Conservation (phyloP, 2,113 vertebrate genomes). For the Emberiza fucata region DNA sequence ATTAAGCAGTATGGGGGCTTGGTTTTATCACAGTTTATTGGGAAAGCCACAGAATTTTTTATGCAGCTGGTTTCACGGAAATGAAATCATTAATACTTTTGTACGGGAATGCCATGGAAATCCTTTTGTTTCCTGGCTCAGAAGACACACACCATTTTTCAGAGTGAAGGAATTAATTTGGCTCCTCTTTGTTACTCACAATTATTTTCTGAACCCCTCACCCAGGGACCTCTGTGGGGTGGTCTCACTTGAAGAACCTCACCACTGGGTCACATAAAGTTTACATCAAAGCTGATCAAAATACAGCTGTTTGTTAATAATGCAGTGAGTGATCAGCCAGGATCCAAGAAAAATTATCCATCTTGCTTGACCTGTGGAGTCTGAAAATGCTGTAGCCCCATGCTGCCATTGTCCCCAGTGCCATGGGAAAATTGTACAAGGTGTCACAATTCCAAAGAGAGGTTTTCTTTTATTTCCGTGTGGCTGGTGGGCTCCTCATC, state of each 20-base stretch:
- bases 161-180: neutral
- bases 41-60: conserved; percentile 19
- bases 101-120: neutral
- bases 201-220: neutral
- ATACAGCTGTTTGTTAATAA: neutral
- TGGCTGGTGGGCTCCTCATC: neutral
- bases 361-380: neutral
- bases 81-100: conserved; percentile 7
- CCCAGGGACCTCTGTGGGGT: neutral
- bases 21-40: conserved; percentile 1
- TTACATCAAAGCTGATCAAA: neutral
- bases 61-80: neutral
- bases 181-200: neutral
- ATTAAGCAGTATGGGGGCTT: conserved; percentile 32
- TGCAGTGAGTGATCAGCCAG: neutral
- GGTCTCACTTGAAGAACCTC: neutral
- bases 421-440: neutral
- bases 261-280: neutral
- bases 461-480: neutral
- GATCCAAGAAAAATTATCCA: neutral
- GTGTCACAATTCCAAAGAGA: neutral
- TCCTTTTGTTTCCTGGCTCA: conserved; percentile 4
- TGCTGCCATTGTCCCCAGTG: neutral
- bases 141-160: neutral
- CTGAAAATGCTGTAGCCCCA: neutral